A percentile compares a stretch with the other conserved stretches of the same genome.
phyloP scores from a whole-genome alignment of 2,113 vertebrate species.

The Rhegmatorhina hoffmannsi region DNA sequence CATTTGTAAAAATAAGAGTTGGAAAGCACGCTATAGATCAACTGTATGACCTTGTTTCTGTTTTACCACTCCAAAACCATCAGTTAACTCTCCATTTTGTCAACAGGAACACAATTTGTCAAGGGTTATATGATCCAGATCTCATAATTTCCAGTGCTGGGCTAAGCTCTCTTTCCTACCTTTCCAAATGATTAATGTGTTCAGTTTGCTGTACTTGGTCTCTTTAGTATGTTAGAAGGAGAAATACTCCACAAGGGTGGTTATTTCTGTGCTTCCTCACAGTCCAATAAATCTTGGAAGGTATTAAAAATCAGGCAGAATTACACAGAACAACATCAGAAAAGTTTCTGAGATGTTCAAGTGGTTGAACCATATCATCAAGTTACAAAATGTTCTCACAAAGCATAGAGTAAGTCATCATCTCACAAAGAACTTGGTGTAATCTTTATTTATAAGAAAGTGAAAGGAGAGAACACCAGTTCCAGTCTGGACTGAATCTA shows the following conservation, averaged over 20 bases:
- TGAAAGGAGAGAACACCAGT: background rate
- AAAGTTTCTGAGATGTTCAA: background rate
- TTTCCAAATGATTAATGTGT: constrained; percentile 45
- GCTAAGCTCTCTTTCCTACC: background rate
- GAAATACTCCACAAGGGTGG: background rate
- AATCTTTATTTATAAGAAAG: background rate
- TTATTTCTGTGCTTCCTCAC: background rate
- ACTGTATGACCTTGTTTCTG: background rate
- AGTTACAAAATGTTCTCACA: background rate
- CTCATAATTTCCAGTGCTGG: background rate
- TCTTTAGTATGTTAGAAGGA: background rate
- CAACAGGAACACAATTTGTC: constrained; percentile 25
- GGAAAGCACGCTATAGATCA: background rate
- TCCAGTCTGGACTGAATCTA: background rate
- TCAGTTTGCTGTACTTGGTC: background rate
- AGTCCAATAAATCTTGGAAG: background rate
- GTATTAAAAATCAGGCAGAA: background rate
- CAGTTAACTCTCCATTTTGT: background rate
- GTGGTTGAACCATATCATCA: background rate
- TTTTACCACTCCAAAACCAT: background rate
- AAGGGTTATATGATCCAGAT: background rate
- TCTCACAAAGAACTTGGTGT: background rate
- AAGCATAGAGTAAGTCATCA: background rate
- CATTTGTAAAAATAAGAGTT: background rate
- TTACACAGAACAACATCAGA: background rate